Evolutionary conservation across 2,888 invertebrate genomes (phyloP), one percentile per base, ranked within the genome.

Genomic region (Sipha maydis): DNA sequence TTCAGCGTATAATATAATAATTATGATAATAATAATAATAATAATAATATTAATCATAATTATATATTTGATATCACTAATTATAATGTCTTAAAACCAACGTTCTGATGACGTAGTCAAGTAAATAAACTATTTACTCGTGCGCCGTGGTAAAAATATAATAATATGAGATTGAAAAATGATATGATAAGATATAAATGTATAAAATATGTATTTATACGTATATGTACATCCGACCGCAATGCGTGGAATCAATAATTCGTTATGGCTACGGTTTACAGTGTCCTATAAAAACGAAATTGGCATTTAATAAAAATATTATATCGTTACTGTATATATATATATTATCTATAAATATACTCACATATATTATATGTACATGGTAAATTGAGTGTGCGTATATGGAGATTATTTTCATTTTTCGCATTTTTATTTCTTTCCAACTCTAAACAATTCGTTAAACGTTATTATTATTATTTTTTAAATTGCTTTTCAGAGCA

Each of bases 321-420:
- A 84, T 61, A n/a, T 41, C 41, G 7, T 76, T 61, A 61, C 28
- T 76, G 21, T 28, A 28, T 11, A 5, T 71, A 71, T 54, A 78
- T 48, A 41, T 69, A 76, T 34, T 76, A 76, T 56, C 8, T 56
- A 56, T 14, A 14, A 17, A 21, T 14, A 14, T 56, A 4, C 14
- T 41, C 41, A 9, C 48, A 11, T 48, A 25, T 61, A 28, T 61
- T 31, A 71, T 67, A 67, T 28, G 28, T 71, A 83, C 73, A 75
- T 38, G 73, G 54, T 75, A 83, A 83, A 83, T 83, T 56, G 73
- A 56, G 56, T 83, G 83, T 56, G 83, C 83, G 73, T 84, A 69
- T 69, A 84, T 76, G 76, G 76, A 84, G 76, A 76, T 76, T 84
- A 67, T 84, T 76, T 76, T 67, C 56, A 83, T 84, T 84, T 79